Base-by-base conservation (phyloP, 2,797 vertebrate genomes). In the Remorina albescens region DNA sequence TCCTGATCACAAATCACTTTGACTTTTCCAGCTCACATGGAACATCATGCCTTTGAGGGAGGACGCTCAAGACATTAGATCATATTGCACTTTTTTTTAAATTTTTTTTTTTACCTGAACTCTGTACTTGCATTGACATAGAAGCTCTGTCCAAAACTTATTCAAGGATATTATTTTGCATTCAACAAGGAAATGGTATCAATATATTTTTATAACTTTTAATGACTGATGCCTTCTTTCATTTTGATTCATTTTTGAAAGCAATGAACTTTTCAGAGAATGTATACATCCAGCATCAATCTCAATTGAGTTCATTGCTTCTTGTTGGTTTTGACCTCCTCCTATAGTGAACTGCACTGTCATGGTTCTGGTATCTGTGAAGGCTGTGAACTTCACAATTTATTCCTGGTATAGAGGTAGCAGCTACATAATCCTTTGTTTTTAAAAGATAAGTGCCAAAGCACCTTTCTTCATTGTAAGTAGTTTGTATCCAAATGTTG, bases 41-140 rank as follows among this genome's bases (percentile, higher is more conserved):
- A 98, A 36, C 97, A 97, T 92, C 96, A 94, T 71, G 96, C 97
- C 90, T 98, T 98, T 93, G 97, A 98, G 95, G 96, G 96, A 89
- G 95, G 94, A 85, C 91, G 89, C 83, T 95, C 94, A 90, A 96
- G 95, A 87, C 94, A 94, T 90, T 96, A 95, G 95, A 90, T 76
- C 67, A 75, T 72, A 73, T 75, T 78, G 85, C 87, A 85, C 70
- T 68, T 80, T 36, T 30, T 18, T 6, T 30, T 30, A 6, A 3
- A 3, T 30, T 30, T 30, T 30, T 30, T 30, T 30, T 30, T 30
- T 90, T 77, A 51, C 67, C 78, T 34, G 82, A 87, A 82, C 86
- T 89, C 66, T 87, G 67, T 76, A 49, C 66, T 76, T 28, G 81
- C 84, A 83, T 90, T 69, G 61, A 73, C n/a, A 11, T 51, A 32